Evolutionary conservation across 2,797 vertebrate genomes (phyloP), one percentile per base, ranked within the genome.

Genomic region (Enteromius thamalakanensis): DNA sequence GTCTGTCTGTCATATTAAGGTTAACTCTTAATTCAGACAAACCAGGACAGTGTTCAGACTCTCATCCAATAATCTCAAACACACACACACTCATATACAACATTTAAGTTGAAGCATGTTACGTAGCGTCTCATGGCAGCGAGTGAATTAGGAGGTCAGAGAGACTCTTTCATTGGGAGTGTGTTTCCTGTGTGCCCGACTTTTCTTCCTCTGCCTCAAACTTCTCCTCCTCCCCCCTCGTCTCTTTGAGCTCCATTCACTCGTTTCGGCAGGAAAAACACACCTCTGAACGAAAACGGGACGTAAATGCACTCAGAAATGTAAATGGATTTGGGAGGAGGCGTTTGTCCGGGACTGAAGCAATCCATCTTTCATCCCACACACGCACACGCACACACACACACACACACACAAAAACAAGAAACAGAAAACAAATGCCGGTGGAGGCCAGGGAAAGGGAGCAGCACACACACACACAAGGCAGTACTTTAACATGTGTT

Each of bases 111-210:
- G 19, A 37, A 37, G 49, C 21, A 34, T 75, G 72, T 55, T 55
- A 23, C 32, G 11, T n/a, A 75, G 72, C n/a, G 55, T 58, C 55
- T 58, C 55, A 23, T 23, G 2, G n/a, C n/a, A 23, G 55, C 6
- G 89, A 95, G 93, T 92, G 93, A 94, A 94, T 93, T 92, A 94
- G 93, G 92, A 95, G 95, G 95, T 96, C 95, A 96, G 90, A 91
- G 87, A 89, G 79, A 86, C 90, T 93, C 91, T 94, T 93, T 92
- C 90, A 91, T 92, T 93, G 95, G 94, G 94, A 94, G 93, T 89
- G 88, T 91, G 93, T 93, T 93, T 94, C 94, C 94, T 96, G 93
- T 94, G 93, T 93, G 93, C 90, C 90, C 68, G 83, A 65, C 91
- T 93, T 89, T 88, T 92, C 92, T 93, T 92, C 92, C 93, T 90